Conservation (phyloP, 2,797 vertebrate genomes). For the Spheniscus humboldti region DNA sequence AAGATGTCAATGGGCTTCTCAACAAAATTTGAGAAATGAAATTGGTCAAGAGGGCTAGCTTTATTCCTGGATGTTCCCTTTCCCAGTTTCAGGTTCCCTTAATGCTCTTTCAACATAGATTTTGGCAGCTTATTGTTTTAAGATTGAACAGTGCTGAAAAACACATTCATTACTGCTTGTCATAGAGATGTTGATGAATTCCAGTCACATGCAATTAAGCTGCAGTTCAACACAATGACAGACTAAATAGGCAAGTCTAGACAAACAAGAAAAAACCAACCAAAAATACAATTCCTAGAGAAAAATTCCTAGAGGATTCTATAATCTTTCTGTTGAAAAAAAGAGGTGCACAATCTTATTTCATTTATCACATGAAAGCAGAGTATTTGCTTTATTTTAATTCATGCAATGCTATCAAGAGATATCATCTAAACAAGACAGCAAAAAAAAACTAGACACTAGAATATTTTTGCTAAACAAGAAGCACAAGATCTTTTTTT, state of each 20-base stretch:
- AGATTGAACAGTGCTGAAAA: slow-evolving; percentile 3
- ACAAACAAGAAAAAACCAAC: slow-evolving; percentile 5
- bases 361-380: slow-evolving; percentile 7
- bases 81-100: no score
- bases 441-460: not conserved
- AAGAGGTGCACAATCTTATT: not conserved
- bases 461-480: not conserved
- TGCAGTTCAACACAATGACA: slow-evolving; percentile 2
- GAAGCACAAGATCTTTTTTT: not conserved
- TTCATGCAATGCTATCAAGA: slow-evolving; percentile 23
- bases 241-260: slow-evolving; percentile 42
- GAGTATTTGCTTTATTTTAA: slow-evolving; percentile 9
- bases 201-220: slow-evolving; percentile 35
- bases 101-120: not conserved
- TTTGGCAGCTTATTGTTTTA: slow-evolving; percentile 28
- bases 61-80: no score
- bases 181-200: not conserved
- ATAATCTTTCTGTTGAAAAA: not conserved
- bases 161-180: not conserved
- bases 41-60: not conserved
- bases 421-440: not conserved
- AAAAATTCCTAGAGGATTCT: not conserved
- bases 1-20: not conserved
- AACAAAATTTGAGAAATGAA: not conserved
- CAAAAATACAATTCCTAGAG: slow-evolving; percentile 11